Evolutionary conservation across 2,113 vertebrate species (phyloP).

Genomic region (Hippocampus mohnikei): DNA sequence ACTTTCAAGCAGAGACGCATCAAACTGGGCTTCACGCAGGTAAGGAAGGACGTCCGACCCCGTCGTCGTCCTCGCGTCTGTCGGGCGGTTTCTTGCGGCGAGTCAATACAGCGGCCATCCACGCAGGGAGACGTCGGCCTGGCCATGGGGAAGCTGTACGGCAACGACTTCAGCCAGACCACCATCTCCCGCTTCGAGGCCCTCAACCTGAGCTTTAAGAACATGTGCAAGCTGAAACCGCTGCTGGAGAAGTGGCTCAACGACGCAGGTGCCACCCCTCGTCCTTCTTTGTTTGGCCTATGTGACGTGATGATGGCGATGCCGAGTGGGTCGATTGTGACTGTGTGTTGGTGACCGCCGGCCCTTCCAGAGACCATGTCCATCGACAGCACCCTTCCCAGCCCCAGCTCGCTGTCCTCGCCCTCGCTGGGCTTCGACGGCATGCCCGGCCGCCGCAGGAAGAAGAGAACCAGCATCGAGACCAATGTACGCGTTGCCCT

Average conservation of each 20-base stretch:
- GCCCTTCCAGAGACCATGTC: slow-evolving; percentile 85
- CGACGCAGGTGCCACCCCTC: slow-evolving; percentile 77
- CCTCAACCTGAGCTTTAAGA: slow-evolving; percentile 93
- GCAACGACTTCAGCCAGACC: slow-evolving; percentile 93
- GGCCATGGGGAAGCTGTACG: slow-evolving; percentile 93
- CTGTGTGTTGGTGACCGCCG: not conserved
- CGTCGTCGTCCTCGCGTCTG: fast-evolving
- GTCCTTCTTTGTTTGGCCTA: not conserved
- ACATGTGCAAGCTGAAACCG: slow-evolving; percentile 95
- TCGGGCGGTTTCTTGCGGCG: not conserved
- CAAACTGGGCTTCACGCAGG: slow-evolving; percentile 93
- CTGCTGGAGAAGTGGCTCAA: slow-evolving; percentile 92
- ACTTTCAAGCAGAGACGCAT: slow-evolving; percentile 94
- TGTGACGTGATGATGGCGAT: not conserved
- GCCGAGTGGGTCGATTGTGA: not conserved
- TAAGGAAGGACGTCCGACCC: slow-evolving; percentile 19
- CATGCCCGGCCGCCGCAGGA: slow-evolving; percentile 83
- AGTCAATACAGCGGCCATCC: not conserved
- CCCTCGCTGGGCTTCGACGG: slow-evolving; percentile 84
- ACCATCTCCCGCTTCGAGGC: slow-evolving; percentile 93
- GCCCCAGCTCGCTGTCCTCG: slow-evolving; percentile 84
- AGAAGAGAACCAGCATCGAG: slow-evolving; percentile 96
- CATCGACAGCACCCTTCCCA: slow-evolving; percentile 86
- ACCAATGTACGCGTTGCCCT: slow-evolving; percentile 90
- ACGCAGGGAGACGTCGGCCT: slow-evolving; percentile 85